Conservation (phyloP, 2,888 invertebrate genomes). For the Gymnoscelis rufifasciata region DNA sequence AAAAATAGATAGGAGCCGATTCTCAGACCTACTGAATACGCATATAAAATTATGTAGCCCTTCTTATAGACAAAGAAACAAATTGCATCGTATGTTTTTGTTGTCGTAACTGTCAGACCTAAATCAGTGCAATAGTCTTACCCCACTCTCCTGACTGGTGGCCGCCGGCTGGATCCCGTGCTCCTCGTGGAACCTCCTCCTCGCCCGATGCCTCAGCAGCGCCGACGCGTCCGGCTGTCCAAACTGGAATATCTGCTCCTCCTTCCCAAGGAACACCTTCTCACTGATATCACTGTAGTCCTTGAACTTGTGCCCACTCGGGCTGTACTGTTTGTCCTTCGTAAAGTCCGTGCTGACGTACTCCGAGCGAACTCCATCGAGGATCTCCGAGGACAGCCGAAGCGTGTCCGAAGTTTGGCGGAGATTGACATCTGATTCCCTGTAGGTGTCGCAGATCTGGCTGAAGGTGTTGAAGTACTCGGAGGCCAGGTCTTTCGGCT, state of each 20-base stretch:
- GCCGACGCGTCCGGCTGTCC: constrained; percentile 82
- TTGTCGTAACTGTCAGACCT: too few species aligned
- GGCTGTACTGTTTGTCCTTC: constrained; percentile 25
- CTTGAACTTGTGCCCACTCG: constrained; percentile 39
- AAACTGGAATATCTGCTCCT: constrained; percentile 67
- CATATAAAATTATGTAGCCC: too few species aligned
- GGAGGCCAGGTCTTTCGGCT: constrained; percentile 60
- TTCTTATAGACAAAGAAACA: too few species aligned
- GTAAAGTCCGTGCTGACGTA: constrained; percentile 48
- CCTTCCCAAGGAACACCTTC: constrained; percentile 59
- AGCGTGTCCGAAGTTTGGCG: constrained; percentile 65
- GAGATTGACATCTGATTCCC: constrained; percentile 57
- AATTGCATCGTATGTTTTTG: too few species aligned
- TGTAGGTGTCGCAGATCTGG: constrained; percentile 68
- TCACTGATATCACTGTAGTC: constrained; percentile 44
- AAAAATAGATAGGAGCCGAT: too few species aligned
- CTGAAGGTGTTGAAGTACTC: constrained; percentile 74
- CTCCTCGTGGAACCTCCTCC: constrained; percentile 66
- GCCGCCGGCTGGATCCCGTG: constrained; percentile 63
- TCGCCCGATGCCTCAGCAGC: constrained; percentile 71
- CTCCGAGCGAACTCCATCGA: constrained; percentile 54
- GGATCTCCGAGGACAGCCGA: constrained; percentile 62
- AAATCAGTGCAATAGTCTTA: constrained; percentile 50
- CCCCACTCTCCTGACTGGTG: constrained; percentile 76
- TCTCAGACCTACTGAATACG: too few species aligned